phyloP scores from a whole-genome alignment of 2,888 invertebrate genomes.

The Clostera curtula region DNA sequence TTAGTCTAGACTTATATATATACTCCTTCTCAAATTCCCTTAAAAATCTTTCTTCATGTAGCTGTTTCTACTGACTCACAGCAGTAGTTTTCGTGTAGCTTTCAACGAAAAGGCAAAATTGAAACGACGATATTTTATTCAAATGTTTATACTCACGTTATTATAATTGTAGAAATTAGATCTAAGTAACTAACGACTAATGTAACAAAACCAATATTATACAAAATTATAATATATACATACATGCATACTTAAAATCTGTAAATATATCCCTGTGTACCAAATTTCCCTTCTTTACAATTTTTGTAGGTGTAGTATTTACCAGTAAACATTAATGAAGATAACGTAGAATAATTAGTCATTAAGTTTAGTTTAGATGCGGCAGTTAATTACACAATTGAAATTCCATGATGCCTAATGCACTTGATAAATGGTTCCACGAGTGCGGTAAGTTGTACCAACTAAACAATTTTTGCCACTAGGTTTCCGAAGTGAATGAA shows the following conservation, averaged over 20 bases:
- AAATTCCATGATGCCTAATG: no score
- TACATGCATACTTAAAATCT: constrained; percentile 36
- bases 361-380: no score
- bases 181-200: constrained; percentile 39
- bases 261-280: constrained; percentile 68
- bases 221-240: constrained; percentile 60
- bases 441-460: no score
- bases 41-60: constrained; percentile 41
- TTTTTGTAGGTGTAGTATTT: constrained; percentile 57
- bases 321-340: constrained; percentile 3
- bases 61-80: constrained; percentile 41
- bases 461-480: no score
- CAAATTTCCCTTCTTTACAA: constrained; percentile 73
- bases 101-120: constrained; percentile 36
- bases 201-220: constrained; percentile 55
- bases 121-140: constrained; percentile 66
- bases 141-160: constrained; percentile 69
- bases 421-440: no score
- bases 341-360: no score
- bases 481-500: no score
- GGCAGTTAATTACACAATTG: no score
- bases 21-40: constrained; percentile 47
- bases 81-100: constrained; percentile 48
- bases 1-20: constrained; percentile 30
- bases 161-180: constrained; percentile 52